Evolutionary conservation across 2,797 vertebrate species (phyloP).

Genomic region (Lophotriccus pileatus): DNA sequence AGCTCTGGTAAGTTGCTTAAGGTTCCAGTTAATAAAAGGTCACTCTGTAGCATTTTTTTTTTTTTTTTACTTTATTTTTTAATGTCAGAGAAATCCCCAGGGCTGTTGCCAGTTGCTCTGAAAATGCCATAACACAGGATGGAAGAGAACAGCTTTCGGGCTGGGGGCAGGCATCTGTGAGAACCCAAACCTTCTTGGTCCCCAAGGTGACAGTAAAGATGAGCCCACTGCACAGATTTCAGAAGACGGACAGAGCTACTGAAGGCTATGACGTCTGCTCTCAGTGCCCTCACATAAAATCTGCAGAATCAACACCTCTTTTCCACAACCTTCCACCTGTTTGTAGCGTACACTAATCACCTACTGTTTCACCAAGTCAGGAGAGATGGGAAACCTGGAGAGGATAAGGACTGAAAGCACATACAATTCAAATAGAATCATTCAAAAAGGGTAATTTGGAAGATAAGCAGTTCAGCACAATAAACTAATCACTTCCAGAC

Average conservation of each 20-base stretch:
- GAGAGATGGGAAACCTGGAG: background rate
- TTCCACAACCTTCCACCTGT: background rate
- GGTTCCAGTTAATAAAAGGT: slow-evolving; percentile 48
- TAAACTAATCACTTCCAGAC: background rate
- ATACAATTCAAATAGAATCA: background rate
- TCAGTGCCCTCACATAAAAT: rapidly evolving
- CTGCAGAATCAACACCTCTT: background rate
- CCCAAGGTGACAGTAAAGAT: background rate
- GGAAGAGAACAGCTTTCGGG: background rate
- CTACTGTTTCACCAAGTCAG: background rate
- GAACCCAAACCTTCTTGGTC: background rate
- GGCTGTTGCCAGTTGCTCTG: background rate
- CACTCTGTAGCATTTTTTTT: background rate
- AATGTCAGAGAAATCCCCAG: slow-evolving; percentile 48
- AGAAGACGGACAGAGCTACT: background rate
- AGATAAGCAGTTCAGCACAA: background rate
- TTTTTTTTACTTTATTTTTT: background rate
- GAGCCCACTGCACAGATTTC: background rate
- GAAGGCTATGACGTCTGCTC: background rate
- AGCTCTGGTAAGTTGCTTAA: background rate
- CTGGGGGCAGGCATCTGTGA: background rate
- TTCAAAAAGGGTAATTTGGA: background rate
- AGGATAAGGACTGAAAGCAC: background rate
- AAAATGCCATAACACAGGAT: background rate
- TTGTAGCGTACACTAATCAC: rapidly evolving